Base-by-base conservation (phyloP, 2,888 invertebrate species). In the Agriopis marginaria region DNA sequence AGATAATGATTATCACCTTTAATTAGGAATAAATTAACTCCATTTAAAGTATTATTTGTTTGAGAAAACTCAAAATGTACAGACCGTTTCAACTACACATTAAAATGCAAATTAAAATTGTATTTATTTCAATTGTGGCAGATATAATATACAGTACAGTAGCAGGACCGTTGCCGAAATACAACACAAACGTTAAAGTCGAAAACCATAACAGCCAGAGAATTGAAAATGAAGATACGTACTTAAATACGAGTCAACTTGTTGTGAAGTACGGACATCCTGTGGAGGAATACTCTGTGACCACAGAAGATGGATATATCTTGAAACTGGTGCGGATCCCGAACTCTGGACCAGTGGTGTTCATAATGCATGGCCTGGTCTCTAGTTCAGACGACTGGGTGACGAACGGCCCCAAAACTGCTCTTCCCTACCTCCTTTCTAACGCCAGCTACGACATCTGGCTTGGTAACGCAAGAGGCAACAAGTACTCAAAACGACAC, bases 401-500 rank as follows among this genome's bases (percentile, higher is more conserved):
- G 1, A 88, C 96, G 4, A 93, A 95, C 68, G 95, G 95, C 42
- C 95, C 92, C 11, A 87, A 94, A 71, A 94, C 95, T 78, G 95
- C 86, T 82, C 85, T 79, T 7, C 86, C 79, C 3, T 89, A 88
- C 76, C 77, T 94, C 32, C 83, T 96, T 3, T 95, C 95, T 1
- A 95, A 96, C 72, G 87, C 90, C 61, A 96, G 96, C n/a, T 96
- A 95, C 77, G 96, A 97, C 75, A 96, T 96, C 0, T 98, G 97
- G 97, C 86, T 98, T 85, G 96, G 96, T 0, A 98, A 97, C 85
- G 95, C 95, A 17, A 95, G 97, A 3, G 97, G 97, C 17, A 97
- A 96, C 80, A 92, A 91, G 42, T 96, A 96, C 82, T 95, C 95
- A 4, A 88, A 92, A 23, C 86, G 82, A 8, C 97, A 97, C 79